These are phyloP conservation scores for Tenthredo mesomela DNA, from an alignment of 2,888 invertebrate species.

Conservation along the genomic window DNA sequence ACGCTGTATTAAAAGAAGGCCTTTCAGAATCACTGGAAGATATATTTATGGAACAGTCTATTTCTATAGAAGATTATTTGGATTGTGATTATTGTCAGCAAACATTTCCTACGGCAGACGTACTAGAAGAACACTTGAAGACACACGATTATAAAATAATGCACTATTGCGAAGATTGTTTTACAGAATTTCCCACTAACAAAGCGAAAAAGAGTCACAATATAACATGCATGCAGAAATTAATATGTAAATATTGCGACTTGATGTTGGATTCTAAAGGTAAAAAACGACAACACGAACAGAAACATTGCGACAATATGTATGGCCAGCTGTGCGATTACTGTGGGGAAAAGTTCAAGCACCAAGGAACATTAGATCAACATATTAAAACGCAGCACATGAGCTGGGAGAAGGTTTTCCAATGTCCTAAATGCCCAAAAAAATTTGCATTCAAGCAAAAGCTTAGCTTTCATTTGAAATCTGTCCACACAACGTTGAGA, in stretches of 20 bases:
- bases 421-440: constrained; percentile 75
- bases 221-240: constrained; percentile 69
- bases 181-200: constrained; percentile 71
- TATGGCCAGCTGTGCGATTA: constrained; percentile 74
- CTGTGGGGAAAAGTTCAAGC: constrained; percentile 76
- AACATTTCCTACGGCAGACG: constrained; percentile 67
- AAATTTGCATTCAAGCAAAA: constrained; percentile 76
- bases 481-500: constrained; percentile 73
- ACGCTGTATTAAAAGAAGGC: constrained; percentile 60
- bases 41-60: constrained; percentile 59
- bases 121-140: constrained; percentile 72
- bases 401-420: constrained; percentile 74
- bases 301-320: constrained; percentile 73
- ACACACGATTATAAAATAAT: constrained; percentile 72
- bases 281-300: constrained; percentile 75
- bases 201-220: constrained; percentile 73
- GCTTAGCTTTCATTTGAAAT: constrained; percentile 74
- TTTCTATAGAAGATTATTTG: constrained; percentile 63
- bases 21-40: constrained; percentile 66
- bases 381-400: constrained; percentile 74
- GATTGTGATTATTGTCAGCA: constrained; percentile 74
- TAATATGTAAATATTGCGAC: constrained; percentile 73
- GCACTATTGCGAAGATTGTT: constrained; percentile 74
- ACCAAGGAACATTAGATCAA: constrained; percentile 75
- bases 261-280: constrained; percentile 72